phyloP scores from a whole-genome alignment of 2,888 invertebrate genomes.

The Branchipolynoe longqiensis region DNA sequence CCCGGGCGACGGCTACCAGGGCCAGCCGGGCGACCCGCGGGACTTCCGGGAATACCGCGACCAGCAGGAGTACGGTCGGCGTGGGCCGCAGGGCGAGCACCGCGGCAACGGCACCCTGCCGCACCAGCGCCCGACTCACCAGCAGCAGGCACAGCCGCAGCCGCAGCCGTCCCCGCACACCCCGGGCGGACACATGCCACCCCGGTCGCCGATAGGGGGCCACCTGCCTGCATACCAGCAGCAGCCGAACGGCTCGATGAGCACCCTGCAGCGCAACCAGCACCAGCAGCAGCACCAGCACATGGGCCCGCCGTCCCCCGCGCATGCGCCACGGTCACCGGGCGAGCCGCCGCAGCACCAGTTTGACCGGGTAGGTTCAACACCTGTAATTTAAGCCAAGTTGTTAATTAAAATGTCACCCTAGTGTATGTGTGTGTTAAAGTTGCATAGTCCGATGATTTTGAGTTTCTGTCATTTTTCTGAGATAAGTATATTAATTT shows the following conservation, averaged over 20 bases:
- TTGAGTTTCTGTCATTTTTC: no score
- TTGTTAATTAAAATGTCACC: no score
- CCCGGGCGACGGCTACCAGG: constrained; percentile 68
- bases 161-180: constrained; percentile 40
- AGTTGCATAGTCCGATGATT: no score
- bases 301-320: constrained; percentile 1
- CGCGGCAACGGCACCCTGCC: constrained; percentile 55
- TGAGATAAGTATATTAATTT: no score
- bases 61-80: constrained; percentile 61
- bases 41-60: constrained; percentile 64
- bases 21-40: constrained; percentile 57
- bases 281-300: constrained; percentile 31
- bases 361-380: constrained; percentile 63
- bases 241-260: constrained; percentile 42
- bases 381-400: no score
- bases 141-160: neutral
- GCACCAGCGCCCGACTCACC: constrained; percentile 13
- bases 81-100: constrained; percentile 52
- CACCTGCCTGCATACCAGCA: constrained; percentile 59
- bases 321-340: constrained; percentile 17
- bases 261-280: neutral
- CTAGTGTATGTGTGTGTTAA: no score
- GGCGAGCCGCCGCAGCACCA: constrained; percentile 29
- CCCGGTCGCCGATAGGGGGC: constrained; percentile 61
- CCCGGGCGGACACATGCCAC: constrained; percentile 44